Evolutionary conservation across 2,888 invertebrate genomes (phyloP).

Genomic region (Stictocephala bisonia): DNA sequence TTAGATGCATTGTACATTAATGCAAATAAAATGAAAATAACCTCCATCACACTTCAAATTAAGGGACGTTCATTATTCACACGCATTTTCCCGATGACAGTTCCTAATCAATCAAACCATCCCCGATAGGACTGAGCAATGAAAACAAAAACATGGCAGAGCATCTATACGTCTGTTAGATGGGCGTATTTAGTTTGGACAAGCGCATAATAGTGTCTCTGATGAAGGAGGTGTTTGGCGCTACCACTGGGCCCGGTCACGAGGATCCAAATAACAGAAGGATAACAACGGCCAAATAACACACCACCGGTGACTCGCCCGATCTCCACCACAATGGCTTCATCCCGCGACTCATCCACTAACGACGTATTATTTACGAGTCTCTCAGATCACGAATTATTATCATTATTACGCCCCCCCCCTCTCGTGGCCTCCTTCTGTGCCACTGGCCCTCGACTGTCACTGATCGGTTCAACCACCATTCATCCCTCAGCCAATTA

Average conservation of each 20-base stretch:
- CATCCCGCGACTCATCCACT: conserved; percentile 20
- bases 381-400: conserved; percentile 46
- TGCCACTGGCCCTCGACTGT: conserved; percentile 22
- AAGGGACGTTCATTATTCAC: no score
- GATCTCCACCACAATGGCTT: conserved; percentile 36
- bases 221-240: conserved; percentile 34
- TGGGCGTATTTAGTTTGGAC: conserved; percentile 14
- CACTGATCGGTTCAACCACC: neutral
- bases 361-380: conserved; percentile 46
- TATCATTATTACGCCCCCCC: conserved; percentile 39
- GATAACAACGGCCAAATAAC: conserved; percentile 26
- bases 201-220: conserved; percentile 30
- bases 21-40: no score
- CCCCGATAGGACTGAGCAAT: no score
- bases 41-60: no score
- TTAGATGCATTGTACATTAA: no score
- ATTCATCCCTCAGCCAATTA: conserved; percentile 29
- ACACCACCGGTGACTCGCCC: conserved; percentile 29
- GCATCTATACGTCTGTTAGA: no score
- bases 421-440: conserved; percentile 7
- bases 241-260: conserved; percentile 37
- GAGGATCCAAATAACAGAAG: conserved; percentile 32
- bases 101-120: no score
- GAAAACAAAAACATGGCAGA: no score
- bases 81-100: no score